These are phyloP conservation scores for Pogonomyrmex barbatus DNA, from an alignment of 1,140 invertebrate genomes.

Conservation along the genomic window DNA sequence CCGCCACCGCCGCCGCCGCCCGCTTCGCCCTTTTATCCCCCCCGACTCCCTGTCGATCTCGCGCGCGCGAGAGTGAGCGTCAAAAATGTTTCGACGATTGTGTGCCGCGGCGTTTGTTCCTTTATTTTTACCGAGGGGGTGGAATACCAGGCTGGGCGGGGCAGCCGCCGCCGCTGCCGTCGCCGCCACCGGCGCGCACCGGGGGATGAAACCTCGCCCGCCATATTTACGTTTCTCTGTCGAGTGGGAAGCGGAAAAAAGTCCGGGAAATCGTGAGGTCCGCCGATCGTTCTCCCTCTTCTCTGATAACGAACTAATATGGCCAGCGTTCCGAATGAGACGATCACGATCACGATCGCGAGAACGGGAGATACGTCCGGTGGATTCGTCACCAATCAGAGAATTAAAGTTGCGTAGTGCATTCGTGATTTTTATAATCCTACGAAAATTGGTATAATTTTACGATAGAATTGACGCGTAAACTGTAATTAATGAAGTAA, in stretches of 20 bases:
- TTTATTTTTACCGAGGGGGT: slow-evolving; percentile 83
- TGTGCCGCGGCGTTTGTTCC: slow-evolving; percentile 83
- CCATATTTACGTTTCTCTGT: slow-evolving; percentile 82
- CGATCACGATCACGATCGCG: slow-evolving; percentile 19
- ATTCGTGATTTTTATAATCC: not conserved
- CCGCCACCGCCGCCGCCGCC: not conserved
- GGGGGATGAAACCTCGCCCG: slow-evolving; percentile 84
- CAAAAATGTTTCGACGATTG: slow-evolving; percentile 85
- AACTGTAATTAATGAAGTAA: not conserved
- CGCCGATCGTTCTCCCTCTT: slow-evolving; percentile 1
- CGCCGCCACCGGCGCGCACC: slow-evolving; percentile 74
- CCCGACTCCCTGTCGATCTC: slow-evolving; percentile 20
- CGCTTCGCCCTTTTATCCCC: not conserved
- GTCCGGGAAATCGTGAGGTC: slow-evolving; percentile 67
- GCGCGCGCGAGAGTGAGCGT: slow-evolving; percentile 76
- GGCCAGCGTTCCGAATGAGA: not conserved
- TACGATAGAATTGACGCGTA: not conserved
- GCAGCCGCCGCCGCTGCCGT: slow-evolving; percentile 75
- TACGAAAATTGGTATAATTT: not conserved
- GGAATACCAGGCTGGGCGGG: slow-evolving; percentile 83
- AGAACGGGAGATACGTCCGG: not conserved
- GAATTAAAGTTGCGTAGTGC: not conserved
- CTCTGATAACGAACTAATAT: slow-evolving; percentile 8
- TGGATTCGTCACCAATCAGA: not conserved
- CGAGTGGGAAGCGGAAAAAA: slow-evolving; percentile 75